These are phyloP conservation scores for Anas platyrhynchos DNA, from an alignment of 2,113 vertebrate species.

Conservation along the genomic window DNA sequence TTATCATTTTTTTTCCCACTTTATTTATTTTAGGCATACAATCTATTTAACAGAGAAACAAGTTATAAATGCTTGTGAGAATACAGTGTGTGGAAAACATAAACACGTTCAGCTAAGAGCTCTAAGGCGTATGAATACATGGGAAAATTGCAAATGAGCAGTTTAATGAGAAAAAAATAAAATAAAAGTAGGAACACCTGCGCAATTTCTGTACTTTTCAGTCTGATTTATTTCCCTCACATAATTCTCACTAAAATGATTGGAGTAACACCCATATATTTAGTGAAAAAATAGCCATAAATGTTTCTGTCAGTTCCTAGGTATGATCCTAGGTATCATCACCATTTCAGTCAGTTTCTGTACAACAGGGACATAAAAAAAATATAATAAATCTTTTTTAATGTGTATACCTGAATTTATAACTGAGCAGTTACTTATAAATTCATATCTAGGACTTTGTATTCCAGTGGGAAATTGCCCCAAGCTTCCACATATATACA, in stretches of 20 bases:
- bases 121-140: background rate
- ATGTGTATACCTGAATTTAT: constrained; percentile 7
- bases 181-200: constrained; percentile 15
- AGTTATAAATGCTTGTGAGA: background rate
- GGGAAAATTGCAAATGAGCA: constrained; percentile 1
- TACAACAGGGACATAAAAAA: background rate
- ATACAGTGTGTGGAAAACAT: background rate
- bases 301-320: background rate
- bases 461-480: background rate
- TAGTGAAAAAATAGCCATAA: background rate
- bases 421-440: background rate
- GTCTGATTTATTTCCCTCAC: constrained; percentile 9
- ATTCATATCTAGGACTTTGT: background rate
- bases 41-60: background rate
- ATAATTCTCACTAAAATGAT: constrained; percentile 13
- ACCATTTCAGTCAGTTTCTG: background rate
- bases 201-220: background rate
- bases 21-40: background rate
- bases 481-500: background rate
- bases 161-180: constrained; percentile 35
- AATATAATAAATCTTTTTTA: constrained; percentile 18
- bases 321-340: background rate
- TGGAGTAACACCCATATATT: background rate
- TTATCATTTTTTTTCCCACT: background rate
- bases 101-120: background rate